Conservation (phyloP, 2,888 invertebrate genomes). For the Siphlonurus alternatus region DNA sequence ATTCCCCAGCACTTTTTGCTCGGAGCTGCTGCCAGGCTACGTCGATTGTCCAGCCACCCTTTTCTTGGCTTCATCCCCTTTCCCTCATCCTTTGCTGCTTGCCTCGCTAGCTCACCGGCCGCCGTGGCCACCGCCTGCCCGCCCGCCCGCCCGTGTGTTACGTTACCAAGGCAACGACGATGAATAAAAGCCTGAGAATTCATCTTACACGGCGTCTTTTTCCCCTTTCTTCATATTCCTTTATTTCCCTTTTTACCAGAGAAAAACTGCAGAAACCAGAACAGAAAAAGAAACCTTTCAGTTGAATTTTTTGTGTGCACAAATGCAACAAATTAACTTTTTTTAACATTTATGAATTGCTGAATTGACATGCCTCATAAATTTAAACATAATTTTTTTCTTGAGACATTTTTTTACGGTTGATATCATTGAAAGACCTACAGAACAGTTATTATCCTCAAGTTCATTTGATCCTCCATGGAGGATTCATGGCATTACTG, state of each 20-base stretch:
- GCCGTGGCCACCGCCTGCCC: too few relatives aligned
- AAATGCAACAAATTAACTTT: slow-evolving; percentile 1
- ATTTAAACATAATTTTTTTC: too few relatives aligned
- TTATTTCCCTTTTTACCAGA: not conserved
- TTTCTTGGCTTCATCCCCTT: not conserved
- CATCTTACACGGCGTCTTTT: slow-evolving; percentile 1
- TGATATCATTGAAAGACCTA: too few relatives aligned
- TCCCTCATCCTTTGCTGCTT: not conserved
- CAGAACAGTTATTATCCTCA: too few relatives aligned
- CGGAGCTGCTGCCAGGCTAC: not conserved
- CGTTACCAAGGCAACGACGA: not conserved
- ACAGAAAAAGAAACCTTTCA: not conserved
- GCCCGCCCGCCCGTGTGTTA: not conserved
- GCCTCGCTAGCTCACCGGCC: too few relatives aligned
- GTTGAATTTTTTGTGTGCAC: not conserved
- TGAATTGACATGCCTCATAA: not conserved
- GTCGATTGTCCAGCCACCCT: not conserved
- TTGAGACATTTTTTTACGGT: too few relatives aligned
- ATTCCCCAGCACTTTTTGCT: not conserved
- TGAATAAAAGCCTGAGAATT: not conserved
- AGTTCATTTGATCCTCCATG: too few relatives aligned
- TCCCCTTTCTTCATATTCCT: not conserved
- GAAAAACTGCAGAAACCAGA: not conserved
- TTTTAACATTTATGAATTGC: not conserved
- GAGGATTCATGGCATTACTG: too few relatives aligned